phyloP scores from a whole-genome alignment of 1,140 invertebrate species.

The Bombus waltoni region DNA sequence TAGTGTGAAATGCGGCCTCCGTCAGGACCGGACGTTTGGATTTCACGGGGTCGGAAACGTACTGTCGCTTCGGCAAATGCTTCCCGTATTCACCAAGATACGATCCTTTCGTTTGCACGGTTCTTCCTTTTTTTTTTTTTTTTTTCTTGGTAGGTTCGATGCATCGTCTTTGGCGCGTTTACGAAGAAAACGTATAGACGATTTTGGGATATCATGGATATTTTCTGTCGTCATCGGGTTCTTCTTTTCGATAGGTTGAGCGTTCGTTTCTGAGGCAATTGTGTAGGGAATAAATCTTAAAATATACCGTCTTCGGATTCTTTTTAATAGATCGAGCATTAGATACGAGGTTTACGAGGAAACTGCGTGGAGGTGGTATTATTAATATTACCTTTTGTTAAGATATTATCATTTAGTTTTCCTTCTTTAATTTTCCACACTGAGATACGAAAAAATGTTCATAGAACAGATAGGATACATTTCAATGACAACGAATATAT shows the following conservation, averaged over 20 bases:
- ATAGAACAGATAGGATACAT: no score
- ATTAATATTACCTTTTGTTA: neutral
- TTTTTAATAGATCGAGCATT: neutral
- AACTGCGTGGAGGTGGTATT: neutral
- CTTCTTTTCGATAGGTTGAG: no score
- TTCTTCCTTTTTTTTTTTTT: neutral
- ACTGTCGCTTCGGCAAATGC: conserved; percentile 60
- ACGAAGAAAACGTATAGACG: no score
- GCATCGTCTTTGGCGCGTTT: neutral
- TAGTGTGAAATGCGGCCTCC: conserved; percentile 45
- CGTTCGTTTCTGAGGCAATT: no score
- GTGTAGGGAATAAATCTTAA: no score
- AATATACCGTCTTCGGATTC: neutral
- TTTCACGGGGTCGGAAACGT: conserved; percentile 48
- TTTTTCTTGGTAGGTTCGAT: neutral
- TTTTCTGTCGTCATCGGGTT: no score
- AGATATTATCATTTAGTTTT: neutral
- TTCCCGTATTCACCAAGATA: neutral
- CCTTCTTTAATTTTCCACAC: no score
- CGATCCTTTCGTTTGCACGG: neutral
- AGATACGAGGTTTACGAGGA: neutral
- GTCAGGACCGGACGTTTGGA: conserved; percentile 28
- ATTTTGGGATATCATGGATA: no score
- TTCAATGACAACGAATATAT: no score
- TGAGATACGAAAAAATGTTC: no score